Percentiles rank a stretch among this genome's conserved stretches.
Conservation (phyloP, 2,797 vertebrate species). For the Cossypha polioptera region DNA sequence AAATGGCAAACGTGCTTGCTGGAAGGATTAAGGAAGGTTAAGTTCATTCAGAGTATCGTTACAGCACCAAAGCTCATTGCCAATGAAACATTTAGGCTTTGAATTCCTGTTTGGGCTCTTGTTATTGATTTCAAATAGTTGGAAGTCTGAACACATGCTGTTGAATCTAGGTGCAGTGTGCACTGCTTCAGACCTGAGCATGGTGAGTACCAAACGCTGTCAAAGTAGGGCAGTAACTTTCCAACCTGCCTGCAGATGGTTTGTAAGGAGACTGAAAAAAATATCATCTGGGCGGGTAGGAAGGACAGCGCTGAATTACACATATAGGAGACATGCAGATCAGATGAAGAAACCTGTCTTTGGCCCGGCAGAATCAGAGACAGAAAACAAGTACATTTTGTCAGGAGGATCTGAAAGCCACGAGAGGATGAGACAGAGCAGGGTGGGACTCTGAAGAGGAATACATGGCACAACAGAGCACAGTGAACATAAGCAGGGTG, state of each 20-base stretch:
- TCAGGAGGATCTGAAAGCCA: neutral
- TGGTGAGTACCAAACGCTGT: accelerated
- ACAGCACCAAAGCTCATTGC: neutral
- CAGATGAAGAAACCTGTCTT: neutral
- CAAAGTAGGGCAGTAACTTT: neutral
- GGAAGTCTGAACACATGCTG: neutral
- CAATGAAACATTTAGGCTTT: neutral
- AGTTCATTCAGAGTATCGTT: neutral
- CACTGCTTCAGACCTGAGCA: neutral
- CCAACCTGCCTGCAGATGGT: neutral
- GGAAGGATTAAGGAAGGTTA: conserved; percentile 25
- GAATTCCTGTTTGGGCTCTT: neutral
- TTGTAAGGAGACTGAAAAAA: neutral
- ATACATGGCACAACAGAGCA: accelerated
- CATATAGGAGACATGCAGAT: neutral
- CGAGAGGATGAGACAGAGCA: accelerated
- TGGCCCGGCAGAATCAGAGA: neutral
- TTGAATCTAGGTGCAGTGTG: neutral
- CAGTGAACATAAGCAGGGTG: accelerated
- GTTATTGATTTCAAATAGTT: neutral
- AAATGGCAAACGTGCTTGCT: neutral
- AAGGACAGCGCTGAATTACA: neutral
- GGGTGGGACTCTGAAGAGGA: neutral
- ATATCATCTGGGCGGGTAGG: neutral
- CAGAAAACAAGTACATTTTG: neutral